These are phyloP conservation scores for Galeopsomyia nigrocyanea DNA, from an alignment of 2,888 invertebrate genomes.

Conservation along the genomic window DNA sequence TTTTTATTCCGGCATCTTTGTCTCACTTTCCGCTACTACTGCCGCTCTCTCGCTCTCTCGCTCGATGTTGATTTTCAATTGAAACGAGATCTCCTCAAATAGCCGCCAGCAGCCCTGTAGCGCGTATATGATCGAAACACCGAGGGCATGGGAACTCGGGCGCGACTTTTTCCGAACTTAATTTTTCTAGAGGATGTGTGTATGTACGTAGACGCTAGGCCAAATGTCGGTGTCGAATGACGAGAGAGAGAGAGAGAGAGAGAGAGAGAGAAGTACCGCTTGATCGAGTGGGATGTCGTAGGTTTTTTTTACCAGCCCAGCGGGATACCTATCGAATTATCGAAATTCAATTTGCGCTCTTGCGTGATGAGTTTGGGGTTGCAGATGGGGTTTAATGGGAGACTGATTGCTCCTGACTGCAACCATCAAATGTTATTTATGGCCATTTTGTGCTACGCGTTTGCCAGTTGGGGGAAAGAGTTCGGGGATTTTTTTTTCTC, in stretches of 20 bases:
- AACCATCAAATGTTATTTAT: constrained; percentile 16
- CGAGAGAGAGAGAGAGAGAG: constrained; percentile 16
- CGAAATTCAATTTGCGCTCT: constrained; percentile 31
- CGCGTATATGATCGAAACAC: constrained; percentile 54
- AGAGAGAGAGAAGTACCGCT: neutral
- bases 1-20: constrained; percentile 51
- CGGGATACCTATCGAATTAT: constrained; percentile 31
- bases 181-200: constrained; percentile 47
- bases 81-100: constrained; percentile 68
- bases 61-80: constrained; percentile 65
- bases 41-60: neutral
- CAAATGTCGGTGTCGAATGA: constrained; percentile 43
- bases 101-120: constrained; percentile 45
- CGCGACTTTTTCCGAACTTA: constrained; percentile 48
- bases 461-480: neutral
- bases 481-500: no score
- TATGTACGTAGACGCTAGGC: constrained; percentile 14
- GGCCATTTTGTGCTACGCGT: constrained; percentile 5
- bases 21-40: neutral
- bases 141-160: constrained; percentile 60
- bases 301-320: constrained; percentile 8
- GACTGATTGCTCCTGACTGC: constrained; percentile 8
- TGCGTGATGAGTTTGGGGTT: constrained; percentile 21
- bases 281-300: constrained; percentile 21
- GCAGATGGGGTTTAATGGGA: neutral